A percentile compares a stretch with the other conserved stretches of the same genome.
These are phyloP conservation scores for Denticeps clupeoides DNA, from an alignment of 2,797 vertebrate species.

Conservation along the genomic window DNA sequence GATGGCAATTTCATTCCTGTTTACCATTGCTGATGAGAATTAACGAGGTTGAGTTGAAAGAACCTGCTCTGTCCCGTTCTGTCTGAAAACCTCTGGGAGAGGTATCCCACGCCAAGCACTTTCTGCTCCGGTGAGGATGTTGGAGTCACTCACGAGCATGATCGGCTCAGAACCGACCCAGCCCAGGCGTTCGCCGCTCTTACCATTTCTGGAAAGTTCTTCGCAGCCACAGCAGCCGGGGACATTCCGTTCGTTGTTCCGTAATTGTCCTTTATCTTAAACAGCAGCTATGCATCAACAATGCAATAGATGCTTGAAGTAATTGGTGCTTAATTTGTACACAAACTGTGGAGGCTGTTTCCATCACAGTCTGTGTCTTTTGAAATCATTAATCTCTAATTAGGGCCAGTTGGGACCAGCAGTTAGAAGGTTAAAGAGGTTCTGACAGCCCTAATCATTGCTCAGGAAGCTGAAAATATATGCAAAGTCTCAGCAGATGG, in stretches of 20 bases:
- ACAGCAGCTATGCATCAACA: conserved; percentile 26
- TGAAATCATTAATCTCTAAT: conserved; percentile 99
- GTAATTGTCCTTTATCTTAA: conserved; percentile 15
- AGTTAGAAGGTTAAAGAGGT: conserved; percentile 99
- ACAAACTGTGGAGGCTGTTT: conserved; percentile 85
- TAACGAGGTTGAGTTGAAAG: conserved; percentile 12
- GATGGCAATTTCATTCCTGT: conserved; percentile 13
- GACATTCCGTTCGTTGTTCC: conserved; percentile 14
- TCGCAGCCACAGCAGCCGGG: not conserved
- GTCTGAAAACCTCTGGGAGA: too few species aligned
- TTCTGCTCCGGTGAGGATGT: too few species aligned
- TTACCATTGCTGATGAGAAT: conserved; percentile 16
- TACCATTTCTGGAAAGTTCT: not conserved
- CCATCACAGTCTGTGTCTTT: conserved; percentile 89
- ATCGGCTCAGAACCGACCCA: too few species aligned
- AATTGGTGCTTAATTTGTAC: conserved; percentile 75
- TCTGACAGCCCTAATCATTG: conserved; percentile 99
- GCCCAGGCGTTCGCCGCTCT: not conserved
- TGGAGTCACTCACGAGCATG: too few species aligned
- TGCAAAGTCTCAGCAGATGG: conserved; percentile 85
- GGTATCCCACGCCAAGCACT: too few species aligned
- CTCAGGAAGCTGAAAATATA: conserved; percentile 96
- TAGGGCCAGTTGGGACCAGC: conserved; percentile 99
- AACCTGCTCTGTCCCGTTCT: conserved; percentile 14
- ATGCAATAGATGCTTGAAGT: conserved; percentile 30